phyloP scores from a whole-genome alignment of 2,797 vertebrate species.

The Rallus crepitans region DNA sequence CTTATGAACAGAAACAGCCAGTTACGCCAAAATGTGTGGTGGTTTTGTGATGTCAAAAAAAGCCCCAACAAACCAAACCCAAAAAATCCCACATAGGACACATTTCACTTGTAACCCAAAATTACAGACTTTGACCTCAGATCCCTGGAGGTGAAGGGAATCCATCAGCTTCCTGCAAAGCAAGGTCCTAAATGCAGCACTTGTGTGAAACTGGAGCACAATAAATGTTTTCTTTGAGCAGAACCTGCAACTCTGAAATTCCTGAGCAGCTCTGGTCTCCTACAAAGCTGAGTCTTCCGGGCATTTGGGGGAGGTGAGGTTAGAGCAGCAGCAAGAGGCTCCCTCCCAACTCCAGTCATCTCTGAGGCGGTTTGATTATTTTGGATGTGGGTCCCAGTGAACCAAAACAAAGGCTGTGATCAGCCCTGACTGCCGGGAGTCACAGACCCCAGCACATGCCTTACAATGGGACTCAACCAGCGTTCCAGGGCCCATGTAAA shows the following conservation, averaged over 20 bases:
- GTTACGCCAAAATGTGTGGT: background rate
- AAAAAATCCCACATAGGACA: background rate
- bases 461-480: background rate
- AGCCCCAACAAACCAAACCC: no score
- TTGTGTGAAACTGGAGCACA: constrained; percentile 27
- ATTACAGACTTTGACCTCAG: constrained; percentile 34
- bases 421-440: background rate
- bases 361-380: background rate
- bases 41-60: background rate
- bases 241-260: constrained; percentile 42
- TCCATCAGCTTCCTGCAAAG: constrained; percentile 25
- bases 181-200: constrained; percentile 1
- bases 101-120: constrained; percentile 36
- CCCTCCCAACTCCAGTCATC: background rate
- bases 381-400: background rate
- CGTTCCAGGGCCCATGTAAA: background rate
- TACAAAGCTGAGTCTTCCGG: background rate
- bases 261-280: constrained; percentile 33
- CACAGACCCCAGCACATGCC: background rate
- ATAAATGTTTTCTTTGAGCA: constrained; percentile 50
- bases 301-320: background rate
- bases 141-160: constrained; percentile 19
- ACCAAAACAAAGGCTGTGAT: background rate
- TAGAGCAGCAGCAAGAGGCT: background rate
- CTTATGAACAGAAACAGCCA: background rate